Conservation (phyloP, 2,797 vertebrate genomes). For the Tragelaphus eurycerus region DNA sequence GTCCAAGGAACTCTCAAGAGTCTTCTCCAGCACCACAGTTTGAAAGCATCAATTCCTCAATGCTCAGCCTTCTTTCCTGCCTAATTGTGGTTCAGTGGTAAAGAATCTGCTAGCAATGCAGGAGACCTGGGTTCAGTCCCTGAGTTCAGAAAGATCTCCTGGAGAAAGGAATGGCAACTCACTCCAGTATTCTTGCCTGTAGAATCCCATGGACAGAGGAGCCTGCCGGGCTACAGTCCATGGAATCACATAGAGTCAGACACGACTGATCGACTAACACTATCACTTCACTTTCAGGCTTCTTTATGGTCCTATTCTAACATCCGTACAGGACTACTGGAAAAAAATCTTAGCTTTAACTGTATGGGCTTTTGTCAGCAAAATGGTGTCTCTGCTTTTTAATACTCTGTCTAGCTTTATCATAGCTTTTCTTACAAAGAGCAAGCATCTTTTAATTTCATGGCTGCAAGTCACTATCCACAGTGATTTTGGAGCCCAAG, state of each 20-base stretch:
- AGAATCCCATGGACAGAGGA: background rate
- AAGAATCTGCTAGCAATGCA: background rate
- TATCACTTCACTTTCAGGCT: background rate
- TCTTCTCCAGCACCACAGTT: background rate
- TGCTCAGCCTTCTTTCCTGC: background rate
- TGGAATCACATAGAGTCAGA: background rate
- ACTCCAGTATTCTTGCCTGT: background rate
- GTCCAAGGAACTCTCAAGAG: background rate
- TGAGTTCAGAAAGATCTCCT: background rate
- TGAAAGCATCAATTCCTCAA: background rate
- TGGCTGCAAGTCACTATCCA: background rate
- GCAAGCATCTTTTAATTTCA: background rate
- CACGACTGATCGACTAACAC: background rate
- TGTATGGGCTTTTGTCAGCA: background rate
- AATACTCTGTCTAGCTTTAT: background rate
- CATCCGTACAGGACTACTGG: background rate
- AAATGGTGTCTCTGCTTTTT: background rate
- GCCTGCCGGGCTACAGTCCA: background rate
- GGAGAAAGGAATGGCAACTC: background rate
- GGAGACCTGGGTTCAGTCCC: background rate
- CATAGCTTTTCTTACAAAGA: background rate
- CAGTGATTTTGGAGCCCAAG: background rate
- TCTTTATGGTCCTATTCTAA: background rate
- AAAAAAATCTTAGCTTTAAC: background rate
- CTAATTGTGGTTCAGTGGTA: background rate